Evolutionary conservation across 2,113 vertebrate genomes (phyloP).

Genomic region (Entomyzon cyanotis): DNA sequence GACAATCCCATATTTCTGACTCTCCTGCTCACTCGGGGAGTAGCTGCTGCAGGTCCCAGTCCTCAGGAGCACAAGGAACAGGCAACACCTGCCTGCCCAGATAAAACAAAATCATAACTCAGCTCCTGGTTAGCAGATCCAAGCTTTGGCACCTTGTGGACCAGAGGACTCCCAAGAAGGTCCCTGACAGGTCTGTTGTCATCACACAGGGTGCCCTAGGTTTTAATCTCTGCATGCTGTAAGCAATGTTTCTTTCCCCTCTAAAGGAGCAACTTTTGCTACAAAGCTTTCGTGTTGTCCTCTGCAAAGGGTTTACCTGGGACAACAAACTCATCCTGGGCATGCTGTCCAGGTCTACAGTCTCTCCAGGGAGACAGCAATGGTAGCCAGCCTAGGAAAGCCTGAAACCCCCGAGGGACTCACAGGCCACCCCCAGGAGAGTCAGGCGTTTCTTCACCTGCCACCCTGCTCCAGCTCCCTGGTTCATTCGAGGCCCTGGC

Average conservation of each 20-base stretch:
- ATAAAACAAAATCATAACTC: not conserved
- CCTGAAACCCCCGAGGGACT: not conserved
- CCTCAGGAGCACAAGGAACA: not conserved
- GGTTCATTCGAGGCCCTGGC: not conserved
- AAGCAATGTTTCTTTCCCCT: not conserved
- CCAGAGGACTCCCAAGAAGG: not conserved
- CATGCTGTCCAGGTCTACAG: accelerated
- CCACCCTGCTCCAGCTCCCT: not conserved
- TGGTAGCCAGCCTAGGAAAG: not conserved
- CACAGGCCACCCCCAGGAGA: not conserved
- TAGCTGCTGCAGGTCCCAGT: not conserved
- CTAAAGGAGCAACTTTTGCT: not conserved
- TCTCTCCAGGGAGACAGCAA: not conserved
- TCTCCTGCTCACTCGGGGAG: not conserved
- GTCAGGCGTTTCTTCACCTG: not conserved
- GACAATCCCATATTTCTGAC: not conserved
- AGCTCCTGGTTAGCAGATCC: not conserved
- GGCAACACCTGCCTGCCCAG: not conserved
- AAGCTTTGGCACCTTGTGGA: too few relatives aligned
- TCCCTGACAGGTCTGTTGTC: not conserved
- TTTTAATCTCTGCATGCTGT: not conserved
- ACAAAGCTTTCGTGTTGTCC: not conserved
- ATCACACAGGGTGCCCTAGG: not conserved
- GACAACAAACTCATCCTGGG: not conserved
- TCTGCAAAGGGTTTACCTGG: not conserved